Conservation (phyloP, 2,113 vertebrate genomes). For the Sceloporus tristichus region DNA sequence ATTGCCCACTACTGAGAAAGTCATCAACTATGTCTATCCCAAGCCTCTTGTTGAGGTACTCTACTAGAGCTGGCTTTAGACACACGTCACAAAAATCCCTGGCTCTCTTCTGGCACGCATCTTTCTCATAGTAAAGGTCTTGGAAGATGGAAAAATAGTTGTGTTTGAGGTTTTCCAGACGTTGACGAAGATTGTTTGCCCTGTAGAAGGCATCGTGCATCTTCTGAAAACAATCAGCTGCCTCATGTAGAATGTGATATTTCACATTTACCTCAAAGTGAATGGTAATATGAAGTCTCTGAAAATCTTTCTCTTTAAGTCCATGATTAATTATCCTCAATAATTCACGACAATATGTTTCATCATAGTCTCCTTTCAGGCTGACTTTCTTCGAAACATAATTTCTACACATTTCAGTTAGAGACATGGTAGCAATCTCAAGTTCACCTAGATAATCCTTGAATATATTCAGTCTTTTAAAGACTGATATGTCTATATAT, state of each 20-base stretch:
- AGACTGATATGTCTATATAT: constrained; percentile 20
- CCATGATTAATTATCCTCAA: constrained; percentile 71
- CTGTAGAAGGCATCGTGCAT: constrained; percentile 28
- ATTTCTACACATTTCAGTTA: constrained; percentile 64
- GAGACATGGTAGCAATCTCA: constrained; percentile 61
- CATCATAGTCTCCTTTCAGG: constrained; percentile 68
- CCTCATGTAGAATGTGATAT: constrained; percentile 10
- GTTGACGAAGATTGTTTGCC: not conserved
- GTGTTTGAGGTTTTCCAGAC: constrained; percentile 15
- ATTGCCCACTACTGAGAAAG: constrained; percentile 24
- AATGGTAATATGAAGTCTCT: not conserved
- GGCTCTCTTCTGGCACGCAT: constrained; percentile 39
- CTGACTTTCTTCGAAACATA: constrained; percentile 67
- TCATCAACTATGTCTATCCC: constrained; percentile 51
- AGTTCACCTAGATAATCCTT: constrained; percentile 40
- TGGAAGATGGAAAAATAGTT: constrained; percentile 34
- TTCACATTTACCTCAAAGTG: constrained; percentile 48
- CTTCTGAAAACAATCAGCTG: constrained; percentile 35
- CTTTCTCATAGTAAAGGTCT: constrained; percentile 36
- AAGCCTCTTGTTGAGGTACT: constrained; percentile 31
- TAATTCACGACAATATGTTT: constrained; percentile 56
- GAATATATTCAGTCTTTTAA: not conserved
- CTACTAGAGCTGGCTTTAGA: constrained; percentile 41
- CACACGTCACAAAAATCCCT: constrained; percentile 42
- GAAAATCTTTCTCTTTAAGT: constrained; percentile 24